phyloP scores from a whole-genome alignment of 2,888 invertebrate genomes.

The Eupithecia centaureata region DNA sequence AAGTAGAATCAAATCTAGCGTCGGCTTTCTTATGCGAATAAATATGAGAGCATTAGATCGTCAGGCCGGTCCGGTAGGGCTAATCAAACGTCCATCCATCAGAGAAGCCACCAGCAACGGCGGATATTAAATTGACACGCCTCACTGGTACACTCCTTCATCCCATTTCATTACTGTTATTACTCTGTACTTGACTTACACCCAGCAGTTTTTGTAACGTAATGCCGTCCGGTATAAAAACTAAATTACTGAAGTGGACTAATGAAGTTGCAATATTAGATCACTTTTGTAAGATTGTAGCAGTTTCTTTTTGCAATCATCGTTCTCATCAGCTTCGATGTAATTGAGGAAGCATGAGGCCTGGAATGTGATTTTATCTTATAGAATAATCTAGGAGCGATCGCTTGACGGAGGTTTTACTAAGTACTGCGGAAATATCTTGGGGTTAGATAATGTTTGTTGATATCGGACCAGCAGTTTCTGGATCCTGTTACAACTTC shows the following conservation, averaged over 20 bases:
- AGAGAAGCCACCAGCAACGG: conserved; percentile 60
- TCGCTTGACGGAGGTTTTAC: conserved; percentile 40
- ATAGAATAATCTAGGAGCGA: conserved; percentile 49
- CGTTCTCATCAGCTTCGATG: conserved; percentile 38
- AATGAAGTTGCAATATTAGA: conserved; percentile 38
- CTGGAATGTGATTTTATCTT: conserved; percentile 50
- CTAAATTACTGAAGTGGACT: conserved; percentile 28
- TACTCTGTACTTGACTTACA: conserved; percentile 49
- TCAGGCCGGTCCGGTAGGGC: conserved; percentile 60
- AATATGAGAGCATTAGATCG: conserved; percentile 52
- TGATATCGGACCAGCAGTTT: conserved; percentile 25
- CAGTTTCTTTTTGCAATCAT: conserved; percentile 35
- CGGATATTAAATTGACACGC: conserved; percentile 81
- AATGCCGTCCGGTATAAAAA: conserved; percentile 41
- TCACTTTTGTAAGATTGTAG: conserved; percentile 22
- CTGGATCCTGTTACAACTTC: conserved; percentile 25
- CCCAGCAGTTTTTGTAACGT: conserved; percentile 47
- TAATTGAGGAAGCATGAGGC: conserved; percentile 53
- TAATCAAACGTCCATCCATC: conserved; percentile 75
- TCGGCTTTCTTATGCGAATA: conserved; percentile 50
- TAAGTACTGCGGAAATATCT: conserved; percentile 28
- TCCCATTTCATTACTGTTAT: conserved; percentile 66
- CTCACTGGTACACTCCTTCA: conserved; percentile 65
- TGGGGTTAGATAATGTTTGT: conserved; percentile 27
- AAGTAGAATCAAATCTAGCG: conserved; percentile 39